Evolutionary conservation across 2,113 vertebrate genomes (phyloP), one percentile per base, ranked within the genome.

Genomic region (Boleophthalmus pectinirostris): DNA sequence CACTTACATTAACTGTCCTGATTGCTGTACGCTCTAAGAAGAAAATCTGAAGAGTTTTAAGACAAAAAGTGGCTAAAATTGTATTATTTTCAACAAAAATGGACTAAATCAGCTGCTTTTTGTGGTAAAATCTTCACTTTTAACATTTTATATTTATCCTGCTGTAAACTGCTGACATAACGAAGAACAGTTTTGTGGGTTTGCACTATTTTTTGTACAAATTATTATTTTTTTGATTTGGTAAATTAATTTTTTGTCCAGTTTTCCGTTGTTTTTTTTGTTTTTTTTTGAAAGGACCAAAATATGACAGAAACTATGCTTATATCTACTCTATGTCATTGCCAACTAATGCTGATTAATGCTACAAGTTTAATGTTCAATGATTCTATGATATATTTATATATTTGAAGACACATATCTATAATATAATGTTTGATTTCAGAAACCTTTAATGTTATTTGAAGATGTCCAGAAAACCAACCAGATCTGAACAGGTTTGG

Each of bases 311-410:
- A 87, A 87, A 71, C 58, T 78, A 89, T 90, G 85, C 80, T 87
- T 73, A 78, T 58, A 25, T 81, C 72, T 83, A 33, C 57, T 25
- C 11, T 58, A 78, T 89, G 85, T 88, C 70, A 78, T 89, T 83
- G 79, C 76, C 85, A 90, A 70, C 83, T 81, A n/a, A 57, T n/a
- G 29, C 29, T 21, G 20, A 56, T 10, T 24, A 5, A 94, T 93
- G 94, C 93, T 96, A 57, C 93, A 91, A 91, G 94, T 96, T 95
- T 96, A 88, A 84, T 84, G 92, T 93, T 29, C 91, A 92, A 87
- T 90, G 65, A 93, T 91, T 82, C 90, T 92, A 88, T 89, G 80
- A 94, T 94, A 94, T 95, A 95, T 97, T 96, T 96, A 94, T 96
- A 95, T 93, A 95, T 95, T 93, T 91, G 78, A 89, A 84, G 87